Conservation (phyloP, 2,113 vertebrate species). For the Lepisosteus oculatus region DNA sequence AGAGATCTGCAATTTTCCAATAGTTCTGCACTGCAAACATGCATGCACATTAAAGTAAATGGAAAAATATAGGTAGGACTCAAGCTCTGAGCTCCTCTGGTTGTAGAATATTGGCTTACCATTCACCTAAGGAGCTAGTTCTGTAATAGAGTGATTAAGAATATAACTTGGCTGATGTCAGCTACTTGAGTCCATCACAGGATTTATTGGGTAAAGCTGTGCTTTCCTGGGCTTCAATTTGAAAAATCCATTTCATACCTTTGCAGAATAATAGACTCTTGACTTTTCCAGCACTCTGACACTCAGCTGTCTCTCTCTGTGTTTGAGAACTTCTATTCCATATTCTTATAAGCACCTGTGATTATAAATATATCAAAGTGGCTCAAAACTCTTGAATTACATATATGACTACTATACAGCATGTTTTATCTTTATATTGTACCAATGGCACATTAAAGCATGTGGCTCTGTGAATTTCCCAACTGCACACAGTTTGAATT, state of each 20-base stretch:
- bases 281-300: conserved; percentile 21
- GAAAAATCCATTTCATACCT: conserved; percentile 31
- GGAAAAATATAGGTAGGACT: not conserved
- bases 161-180: conserved; percentile 29
- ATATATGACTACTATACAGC: too few species aligned
- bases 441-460: too few species aligned
- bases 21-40: not conserved
- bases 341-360: conserved; percentile 9
- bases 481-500: too few species aligned
- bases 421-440: too few species aligned
- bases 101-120: conserved; percentile 7
- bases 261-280: conserved; percentile 36
- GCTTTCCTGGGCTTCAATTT: conserved; percentile 32
- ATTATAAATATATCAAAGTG: not conserved
- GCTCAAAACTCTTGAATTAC: too few species aligned
- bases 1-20: not conserved
- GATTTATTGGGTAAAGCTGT: conserved; percentile 29
- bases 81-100: not conserved
- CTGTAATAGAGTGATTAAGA: conserved; percentile 33
- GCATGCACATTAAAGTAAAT: not conserved
- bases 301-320: conserved; percentile 9
- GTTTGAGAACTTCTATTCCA: conserved; percentile 14
- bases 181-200: conserved; percentile 29
- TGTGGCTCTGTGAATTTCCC: too few species aligned
- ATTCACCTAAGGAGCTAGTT: conserved; percentile 25